Conservation (phyloP, 2,113 vertebrate genomes). For the Coptodon bakossiorum region DNA sequence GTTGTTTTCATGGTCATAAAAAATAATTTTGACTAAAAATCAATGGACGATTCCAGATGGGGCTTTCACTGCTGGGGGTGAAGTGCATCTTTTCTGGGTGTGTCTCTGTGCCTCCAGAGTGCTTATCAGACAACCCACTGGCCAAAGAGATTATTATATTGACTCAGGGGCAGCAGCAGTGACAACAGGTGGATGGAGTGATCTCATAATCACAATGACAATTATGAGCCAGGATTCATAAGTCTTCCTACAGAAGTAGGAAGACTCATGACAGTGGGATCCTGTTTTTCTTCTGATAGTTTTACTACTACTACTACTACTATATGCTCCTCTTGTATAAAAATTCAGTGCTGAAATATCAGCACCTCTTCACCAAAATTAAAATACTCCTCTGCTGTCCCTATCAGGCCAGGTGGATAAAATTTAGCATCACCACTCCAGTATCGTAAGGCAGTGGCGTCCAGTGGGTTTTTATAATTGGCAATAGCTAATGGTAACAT, state of each 20-base stretch:
- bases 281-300: not conserved
- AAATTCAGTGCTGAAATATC: not conserved
- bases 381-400: not conserved
- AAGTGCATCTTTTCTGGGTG: not conserved
- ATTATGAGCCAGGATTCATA: not conserved
- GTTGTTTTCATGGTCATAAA: conserved; percentile 21
- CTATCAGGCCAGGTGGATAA: not conserved
- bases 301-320: not conserved
- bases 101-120: not conserved
- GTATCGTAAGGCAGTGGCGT: rapidly evolving
- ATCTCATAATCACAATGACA: not conserved
- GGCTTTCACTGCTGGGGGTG: not conserved
- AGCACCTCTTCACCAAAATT: not conserved
- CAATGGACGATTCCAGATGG: conserved; percentile 17
- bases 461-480: not conserved
- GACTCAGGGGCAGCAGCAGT: not conserved
- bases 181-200: conserved; percentile 20
- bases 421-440: not conserved
- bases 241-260: not conserved
- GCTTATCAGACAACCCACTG: conserved; percentile 12
- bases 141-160: conserved; percentile 16
- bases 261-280: rapidly evolving
- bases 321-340: not conserved
- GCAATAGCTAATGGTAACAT: not conserved
- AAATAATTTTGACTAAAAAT: conserved; percentile 32